Evolutionary conservation across 1,140 invertebrate genomes (phyloP), one percentile per base, ranked within the genome.

Genomic region (Geopemphigus sp.): DNA sequence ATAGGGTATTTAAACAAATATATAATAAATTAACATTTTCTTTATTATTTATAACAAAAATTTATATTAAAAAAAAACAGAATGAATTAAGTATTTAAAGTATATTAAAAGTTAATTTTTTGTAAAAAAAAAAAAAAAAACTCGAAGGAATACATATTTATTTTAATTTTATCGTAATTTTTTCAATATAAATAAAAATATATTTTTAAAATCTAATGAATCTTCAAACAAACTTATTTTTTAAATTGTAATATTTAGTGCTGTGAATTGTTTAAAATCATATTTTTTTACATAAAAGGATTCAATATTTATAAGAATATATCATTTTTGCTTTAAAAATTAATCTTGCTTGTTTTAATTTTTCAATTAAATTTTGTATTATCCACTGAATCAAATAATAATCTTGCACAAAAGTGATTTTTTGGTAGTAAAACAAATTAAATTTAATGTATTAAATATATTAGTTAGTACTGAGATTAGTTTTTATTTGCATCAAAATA

Each of bases 251-350:
- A 53, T 53, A 53, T 54, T 54, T 14, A 45, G 24, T 72, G 50
- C 17, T 72, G 4, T 24, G 14, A 59, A 57, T 59, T 15, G 10
- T 59, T 76, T 24, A 45, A 59, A 59, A 59, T 12, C 45, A 17
- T 76, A 57, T 76, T 76, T 76, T 76, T 76, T 57, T 76, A 59
- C n/a, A 4, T 76, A 1, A 39, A 57, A 10, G 0, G 32, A 10
- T 57, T 57, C 45, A 59, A 59, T 45, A 57, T 22, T 22, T 45
- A 14, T 76, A 1, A 76, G 22, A 59, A 45, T 45, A 29, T n/a
- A 54, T 17, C 32, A 53, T 72, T 72, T 54, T 72, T 29, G 29
- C 39, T 57, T 70, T 19, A 39, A 3, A 39, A 39, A 39, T 39
- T 39, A 8, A 39, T 4, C 32, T 39, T 39, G 32, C 3, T 45